Conservation (phyloP, 1,140 invertebrate species). For the Proctacanthus coquilletti region DNA sequence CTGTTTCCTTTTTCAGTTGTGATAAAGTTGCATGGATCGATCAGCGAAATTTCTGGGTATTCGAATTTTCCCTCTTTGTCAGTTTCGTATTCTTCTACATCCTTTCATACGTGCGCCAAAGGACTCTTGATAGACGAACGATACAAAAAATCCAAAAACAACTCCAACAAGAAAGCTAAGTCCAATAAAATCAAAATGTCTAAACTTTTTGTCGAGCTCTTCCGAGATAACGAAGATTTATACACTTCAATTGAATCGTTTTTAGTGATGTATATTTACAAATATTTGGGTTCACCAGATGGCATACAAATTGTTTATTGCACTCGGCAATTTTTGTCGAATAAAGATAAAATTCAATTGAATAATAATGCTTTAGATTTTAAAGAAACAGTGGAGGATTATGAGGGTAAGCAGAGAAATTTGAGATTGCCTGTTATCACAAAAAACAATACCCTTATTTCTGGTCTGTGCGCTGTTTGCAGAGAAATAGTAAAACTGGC, state of each 20-base stretch:
- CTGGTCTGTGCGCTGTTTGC: slow-evolving; percentile 44
- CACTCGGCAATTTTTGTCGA: slow-evolving; percentile 12
- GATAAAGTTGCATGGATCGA: slow-evolving; percentile 53
- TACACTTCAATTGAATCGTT: slow-evolving; percentile 3
- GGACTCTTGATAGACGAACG: slow-evolving; percentile 19
- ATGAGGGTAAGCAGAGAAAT: neutral
- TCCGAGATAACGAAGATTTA: neutral
- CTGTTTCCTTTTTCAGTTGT: slow-evolving; percentile 40
- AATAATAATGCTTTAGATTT: neutral
- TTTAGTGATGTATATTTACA: slow-evolving; percentile 1
- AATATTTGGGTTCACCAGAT: neutral
- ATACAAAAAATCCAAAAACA: slow-evolving; percentile 28
- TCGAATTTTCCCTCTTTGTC: slow-evolving; percentile 59
- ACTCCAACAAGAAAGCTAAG: slow-evolving; percentile 27
- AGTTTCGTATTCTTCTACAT: no score
- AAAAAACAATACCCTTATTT: slow-evolving; percentile 42
- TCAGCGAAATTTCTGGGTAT: slow-evolving; percentile 67
- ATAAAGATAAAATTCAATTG: slow-evolving; percentile 16
- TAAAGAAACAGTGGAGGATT: neutral
- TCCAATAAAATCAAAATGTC: neutral
- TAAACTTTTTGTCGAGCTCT: neutral
- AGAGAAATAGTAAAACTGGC: slow-evolving; percentile 39
- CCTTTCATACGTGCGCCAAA: slow-evolving; percentile 2
- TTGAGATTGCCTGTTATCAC: slow-evolving; percentile 44
- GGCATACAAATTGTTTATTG: slow-evolving; percentile 12